These are phyloP conservation scores for Acanthaster planci DNA, from an alignment of 35 echinoderm and acorn worm species.

Conservation along the genomic window DNA sequence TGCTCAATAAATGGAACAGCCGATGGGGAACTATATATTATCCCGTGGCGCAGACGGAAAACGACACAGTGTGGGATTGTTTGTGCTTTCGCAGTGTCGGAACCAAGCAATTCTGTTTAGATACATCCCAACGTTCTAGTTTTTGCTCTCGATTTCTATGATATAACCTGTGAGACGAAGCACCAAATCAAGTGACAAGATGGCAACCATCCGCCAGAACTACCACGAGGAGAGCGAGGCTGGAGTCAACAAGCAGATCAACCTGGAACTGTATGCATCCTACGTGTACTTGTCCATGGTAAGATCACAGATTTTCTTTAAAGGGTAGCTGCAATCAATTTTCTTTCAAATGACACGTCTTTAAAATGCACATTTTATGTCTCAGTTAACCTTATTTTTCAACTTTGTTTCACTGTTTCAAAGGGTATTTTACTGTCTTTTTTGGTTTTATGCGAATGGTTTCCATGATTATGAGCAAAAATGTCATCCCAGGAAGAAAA, in stretches of 20 bases:
- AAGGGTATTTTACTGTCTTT: too few species aligned
- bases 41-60: not conserved
- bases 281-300: slow-evolving; percentile 88
- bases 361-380: too few species aligned
- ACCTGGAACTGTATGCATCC: slow-evolving; percentile 86
- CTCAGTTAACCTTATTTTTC: too few species aligned
- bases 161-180: not conserved
- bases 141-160: not conserved
- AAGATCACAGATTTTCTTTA: slow-evolving; percentile 12
- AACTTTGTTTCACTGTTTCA: too few species aligned
- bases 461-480: too few species aligned
- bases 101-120: slow-evolving; percentile 16
- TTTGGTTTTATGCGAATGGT: too few species aligned
- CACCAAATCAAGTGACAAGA: slow-evolving; percentile 33
- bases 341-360: too few species aligned
- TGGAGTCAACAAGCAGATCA: slow-evolving; percentile 94
- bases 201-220: slow-evolving; percentile 76
- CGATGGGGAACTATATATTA: not conserved
- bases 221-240: slow-evolving; percentile 76
- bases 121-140: not conserved
- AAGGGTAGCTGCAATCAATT: too few species aligned
- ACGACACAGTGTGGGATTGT: not conserved
- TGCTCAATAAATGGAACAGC: not conserved
- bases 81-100: slow-evolving; percentile 15
- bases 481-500: too few species aligned